Evolutionary conservation across 2,888 invertebrate genomes (phyloP), one percentile per base, ranked within the genome.

Genomic region (Polydrusus cervinus): DNA sequence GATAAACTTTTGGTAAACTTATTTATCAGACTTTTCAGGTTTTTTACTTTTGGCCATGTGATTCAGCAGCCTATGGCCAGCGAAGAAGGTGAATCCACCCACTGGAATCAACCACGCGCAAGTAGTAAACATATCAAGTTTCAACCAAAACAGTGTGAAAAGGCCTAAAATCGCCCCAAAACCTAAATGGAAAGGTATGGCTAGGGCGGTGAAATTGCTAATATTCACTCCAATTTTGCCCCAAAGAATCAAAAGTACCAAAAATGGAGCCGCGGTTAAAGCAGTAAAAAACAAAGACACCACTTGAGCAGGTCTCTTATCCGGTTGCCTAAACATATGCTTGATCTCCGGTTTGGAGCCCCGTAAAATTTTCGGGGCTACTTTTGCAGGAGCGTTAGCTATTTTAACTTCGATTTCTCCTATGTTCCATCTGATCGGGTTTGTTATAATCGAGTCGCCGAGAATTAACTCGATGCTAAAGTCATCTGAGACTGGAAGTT

Each of bases 111-210:
- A 90, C 89, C 96, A 97, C 81, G 96, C 94, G 82, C 97, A 89
- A 16, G 99, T 98, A 80, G 94, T 93, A 89, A 99, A 99, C 99
- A 99, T 99, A 84, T 97, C 93, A 82, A 99, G 89, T 85, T 93
- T 91, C 81, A 97, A 88, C 98, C 98, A 99, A 89, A 99, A 97
- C 82, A 94, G 87, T 68, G 92, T 93, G 89, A 98, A 99, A 70
- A 99, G 91, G 0, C 89, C 90, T 83, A 99, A 93, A 72, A 98
- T 97, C 34, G 90, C 95, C 86, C 93, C 96, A 49, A 99, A 91
- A 73, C 97, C 95, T 2, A 93, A 81, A 87, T 99, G 99, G 89
- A 99, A 99, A 49, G 94, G 90, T 60, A 97, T 86, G n/a, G 97
- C 94, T 85, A 93, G 93, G 71, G 94, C 85, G 11, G 95, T 94